Evolutionary conservation across 2,113 vertebrate species (phyloP).

Genomic region (Cavia aperea): DNA sequence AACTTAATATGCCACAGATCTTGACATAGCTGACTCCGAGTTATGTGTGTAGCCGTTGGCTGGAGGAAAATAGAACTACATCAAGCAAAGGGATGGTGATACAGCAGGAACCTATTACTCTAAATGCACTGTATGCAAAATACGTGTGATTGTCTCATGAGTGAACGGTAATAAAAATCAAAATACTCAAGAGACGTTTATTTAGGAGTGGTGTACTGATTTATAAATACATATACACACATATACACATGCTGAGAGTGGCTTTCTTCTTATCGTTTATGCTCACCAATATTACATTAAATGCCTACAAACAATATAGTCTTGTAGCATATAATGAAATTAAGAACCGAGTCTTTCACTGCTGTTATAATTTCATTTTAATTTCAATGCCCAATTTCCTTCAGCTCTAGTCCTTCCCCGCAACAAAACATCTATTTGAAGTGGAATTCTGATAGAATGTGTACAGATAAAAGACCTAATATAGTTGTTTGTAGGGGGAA

Average conservation of each 20-base stretch:
- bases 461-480: conserved; percentile 57
- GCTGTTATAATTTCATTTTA: conserved; percentile 40
- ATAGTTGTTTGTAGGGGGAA: conserved; percentile 47
- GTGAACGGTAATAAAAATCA: conserved; percentile 63
- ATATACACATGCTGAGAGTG: background rate
- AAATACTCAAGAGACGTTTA: conserved; percentile 49
- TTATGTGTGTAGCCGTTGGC: background rate
- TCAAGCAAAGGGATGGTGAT: conserved; percentile 42
- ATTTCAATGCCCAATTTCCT: conserved; percentile 47
- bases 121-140: conserved; percentile 55
- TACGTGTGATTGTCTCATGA: conserved; percentile 59
- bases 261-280: conserved; percentile 22
- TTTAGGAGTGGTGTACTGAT: conserved; percentile 25
- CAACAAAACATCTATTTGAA: conserved; percentile 52
- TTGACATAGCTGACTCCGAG: conserved; percentile 47
- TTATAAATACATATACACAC: background rate
- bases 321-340: conserved; percentile 58
- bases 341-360: conserved; percentile 49
- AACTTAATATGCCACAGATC: conserved; percentile 56
- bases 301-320: background rate
- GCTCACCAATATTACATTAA: background rate
- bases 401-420: conserved; percentile 41
- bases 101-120: conserved; percentile 39
- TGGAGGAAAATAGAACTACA: conserved; percentile 52
- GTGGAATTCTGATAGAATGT: conserved; percentile 57